Evolutionary conservation across 2,888 invertebrate genomes (phyloP), one percentile per base, ranked within the genome.

Genomic region (Cyclophora albipunctata): DNA sequence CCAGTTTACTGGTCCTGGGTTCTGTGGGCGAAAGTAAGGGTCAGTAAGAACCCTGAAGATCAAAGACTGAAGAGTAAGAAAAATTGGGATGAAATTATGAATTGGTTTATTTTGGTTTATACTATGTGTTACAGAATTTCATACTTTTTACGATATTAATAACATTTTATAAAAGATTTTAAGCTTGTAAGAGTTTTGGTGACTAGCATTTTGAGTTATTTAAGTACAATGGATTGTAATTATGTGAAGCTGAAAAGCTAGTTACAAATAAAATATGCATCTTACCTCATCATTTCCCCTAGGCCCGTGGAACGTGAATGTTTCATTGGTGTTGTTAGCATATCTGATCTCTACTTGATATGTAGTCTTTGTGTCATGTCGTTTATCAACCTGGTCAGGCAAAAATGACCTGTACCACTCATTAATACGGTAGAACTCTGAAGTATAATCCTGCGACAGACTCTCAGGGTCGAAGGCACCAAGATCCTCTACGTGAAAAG

Each of bases 271-370:
- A 20, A 20, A 20, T 20, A 20, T 20, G 20, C 20, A 20, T 20
- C 20, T 20, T 20, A 90, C 91, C 90, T 97, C 97, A 81, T 97
- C 97, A 59, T 96, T 95, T 42, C 95, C 96, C 45, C 94, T 95
- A 5, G 97, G 97, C 45, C 97, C 97, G 58, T 97, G 97, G 83
- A 97, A 98, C n/a, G 96, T 95, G 72, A 94, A 96, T n/a, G 97
- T 97, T 78, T 97, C 97, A 81, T 97, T 97, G 1, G 97, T 97
- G 71, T 97, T 97, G 78, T 97, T 97, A 0, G 96, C 94, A 83
- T 97, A 96, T 71, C 97, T 91, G 61, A 97, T 97, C 82, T 96
- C 95, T n/a, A 96, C 95, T 78, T 96, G 94, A 73, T 97, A 97
- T 0, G 96, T 97, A 4, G 96, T 95, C 84, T 98, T 96, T 0